Base-by-base conservation (phyloP, 1,140 invertebrate genomes). In the Brevipalpus yothersi region DNA sequence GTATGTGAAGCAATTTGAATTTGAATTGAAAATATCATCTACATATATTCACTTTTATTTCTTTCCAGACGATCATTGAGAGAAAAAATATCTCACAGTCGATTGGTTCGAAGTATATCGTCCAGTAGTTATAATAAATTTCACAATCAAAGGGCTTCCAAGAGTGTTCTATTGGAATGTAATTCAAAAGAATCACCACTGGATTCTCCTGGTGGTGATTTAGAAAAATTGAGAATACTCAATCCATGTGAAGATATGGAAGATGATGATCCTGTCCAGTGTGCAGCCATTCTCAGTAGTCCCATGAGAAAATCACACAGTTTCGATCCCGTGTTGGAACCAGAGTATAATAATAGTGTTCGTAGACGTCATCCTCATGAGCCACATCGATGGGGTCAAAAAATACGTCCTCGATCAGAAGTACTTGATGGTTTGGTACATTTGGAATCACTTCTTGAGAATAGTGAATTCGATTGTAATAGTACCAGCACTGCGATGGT, bases 321-420 rank as follows among this genome's bases (percentile, higher is more conserved):
- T 43, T 67, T 65, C 7, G 65, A 67, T n/a, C 65, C 66, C 17
- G 66, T 67, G 4, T 59, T 67, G 17, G 65, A 66, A 54, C 62
- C 65, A 19, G n/a, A 51, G 8, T 19, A 51, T 51, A 19, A 51
- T 13, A 19, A 19, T 51, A 19, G n/a, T 51, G 49, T 51, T 3
- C 9, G 66, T 66, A 23, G 55, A 61, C 31, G 65, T 65, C 31
- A 31, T 31, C 49, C 47, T 53, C 3, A 45, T 47, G 31, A 65
- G 63, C 2, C 62, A 63, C 17, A 59, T 63, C 43, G 63, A 64
- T 47, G 51, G 51, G 49, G 49, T 17, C 17, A 41, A 31, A 61
- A 59, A 55, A 17, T 41, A 11, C 55, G 45, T 17, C 42, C 61
- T 8, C 56, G 17, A 49, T 58, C 58, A 15, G 58, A 58, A 58